Base-by-base conservation (phyloP, 2,113 vertebrate species). In the Cyprinodon tularosa region DNA sequence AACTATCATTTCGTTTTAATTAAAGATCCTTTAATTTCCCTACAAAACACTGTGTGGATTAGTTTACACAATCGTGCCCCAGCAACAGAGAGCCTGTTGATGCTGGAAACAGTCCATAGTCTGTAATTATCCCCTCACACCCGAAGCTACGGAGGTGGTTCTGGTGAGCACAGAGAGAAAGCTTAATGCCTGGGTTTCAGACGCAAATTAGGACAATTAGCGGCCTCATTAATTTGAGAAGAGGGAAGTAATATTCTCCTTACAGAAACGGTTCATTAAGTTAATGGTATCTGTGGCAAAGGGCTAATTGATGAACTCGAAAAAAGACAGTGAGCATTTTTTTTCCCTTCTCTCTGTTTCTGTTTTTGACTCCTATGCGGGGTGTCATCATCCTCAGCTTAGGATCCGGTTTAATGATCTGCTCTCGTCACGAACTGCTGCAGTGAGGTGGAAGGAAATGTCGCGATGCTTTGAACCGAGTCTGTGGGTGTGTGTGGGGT, bases 201-300 rank as follows among this genome's bases (percentile, higher is more conserved):
- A 73, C 80, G 64, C 90, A 92, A 94, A 94, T 94, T 87, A 91
- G 89, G 73, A 74, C 90, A 90, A 94, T 94, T 93, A 92, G 84
- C 53, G 60, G 90, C 85, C 88, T 93, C 92, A 91, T 93, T 93
- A 92, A 92, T 93, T 92, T 89, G 64, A 81, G 81, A 72, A 86
- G 83, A 86, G 85, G 86, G 91, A 93, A 93, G 89, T 89, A 77
- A 93, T 92, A 88, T 89, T 88, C 77, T 77, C 81, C 85, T 91
- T 82, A 82, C 81, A 84, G 87, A 61, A 76, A 81, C 72, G 90
- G 71, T 76, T 93, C 90, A 92, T 94, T 94, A 93, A 86, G 88
- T 81, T 70, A 68, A 71, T 68, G 84, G 68, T 91, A 84, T 92
- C 90, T 86, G 66, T 71, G 74, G 75, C 71, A 44, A 60, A 73